These are phyloP conservation scores for Phalacrocorax pelagicus DNA, from an alignment of 2,113 vertebrate genomes.

Conservation along the genomic window DNA sequence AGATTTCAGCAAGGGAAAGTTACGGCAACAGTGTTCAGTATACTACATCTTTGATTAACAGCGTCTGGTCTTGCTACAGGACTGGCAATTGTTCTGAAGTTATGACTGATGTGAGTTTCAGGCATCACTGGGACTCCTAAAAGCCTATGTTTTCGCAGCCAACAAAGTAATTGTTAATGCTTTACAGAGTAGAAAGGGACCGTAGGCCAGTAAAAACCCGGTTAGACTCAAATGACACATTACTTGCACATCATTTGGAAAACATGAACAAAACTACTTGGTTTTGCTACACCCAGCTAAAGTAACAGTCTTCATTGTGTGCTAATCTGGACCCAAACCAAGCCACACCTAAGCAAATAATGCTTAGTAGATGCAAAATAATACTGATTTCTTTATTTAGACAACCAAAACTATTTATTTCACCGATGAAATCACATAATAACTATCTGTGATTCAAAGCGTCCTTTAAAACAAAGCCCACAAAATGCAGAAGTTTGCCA, in stretches of 20 bases:
- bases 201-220: slow-evolving; percentile 66
- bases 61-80: slow-evolving; percentile 38
- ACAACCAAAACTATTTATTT: slow-evolving; percentile 80
- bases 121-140: slow-evolving; percentile 65
- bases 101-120: slow-evolving; percentile 68
- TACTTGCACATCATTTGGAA: slow-evolving; percentile 87
- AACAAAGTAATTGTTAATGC: slow-evolving; percentile 66
- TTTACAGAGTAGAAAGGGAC: slow-evolving; percentile 62
- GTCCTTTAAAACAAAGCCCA: slow-evolving; percentile 80
- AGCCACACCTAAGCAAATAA: slow-evolving; percentile 94
- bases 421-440: slow-evolving; percentile 76
- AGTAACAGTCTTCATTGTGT: slow-evolving; percentile 85
- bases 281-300: slow-evolving; percentile 92
- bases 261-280: slow-evolving; percentile 89
- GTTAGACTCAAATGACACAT: slow-evolving; percentile 85
- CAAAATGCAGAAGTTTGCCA: slow-evolving; percentile 79
- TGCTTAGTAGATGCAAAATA: slow-evolving; percentile 81
- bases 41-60: slow-evolving; percentile 73
- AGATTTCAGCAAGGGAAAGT: slow-evolving; percentile 74
- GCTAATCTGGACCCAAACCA: slow-evolving; percentile 85
- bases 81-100: slow-evolving; percentile 75
- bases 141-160: slow-evolving; percentile 58
- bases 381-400: slow-evolving; percentile 82
- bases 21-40: slow-evolving; percentile 75
- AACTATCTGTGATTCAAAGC: slow-evolving; percentile 76